Evolutionary conservation across 2,113 vertebrate genomes (phyloP).

Genomic region (Alouatta palliata): DNA sequence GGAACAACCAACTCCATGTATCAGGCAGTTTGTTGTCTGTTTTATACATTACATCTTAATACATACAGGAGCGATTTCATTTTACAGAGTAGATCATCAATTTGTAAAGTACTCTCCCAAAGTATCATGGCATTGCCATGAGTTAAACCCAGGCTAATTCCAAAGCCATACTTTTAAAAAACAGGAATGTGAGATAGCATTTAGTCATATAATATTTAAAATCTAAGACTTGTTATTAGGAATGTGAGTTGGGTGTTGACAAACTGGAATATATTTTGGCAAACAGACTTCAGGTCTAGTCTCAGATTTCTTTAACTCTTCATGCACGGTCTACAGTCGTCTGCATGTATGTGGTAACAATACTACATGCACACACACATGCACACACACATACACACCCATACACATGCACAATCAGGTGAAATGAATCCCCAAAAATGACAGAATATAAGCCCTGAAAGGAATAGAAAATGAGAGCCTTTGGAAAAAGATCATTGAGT

Average conservation of each 20-base stretch:
- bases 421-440: neutral
- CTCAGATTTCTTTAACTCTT: neutral
- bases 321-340: neutral
- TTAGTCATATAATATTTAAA: constrained; percentile 14
- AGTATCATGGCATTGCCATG: neutral
- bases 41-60: neutral
- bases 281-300: neutral
- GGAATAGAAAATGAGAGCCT: neutral
- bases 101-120: neutral
- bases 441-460: neutral
- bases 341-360: neutral
- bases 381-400: neutral
- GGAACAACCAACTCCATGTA: neutral
- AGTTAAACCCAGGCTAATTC: neutral
- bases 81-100: neutral
- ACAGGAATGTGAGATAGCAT: neutral
- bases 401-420: neutral
- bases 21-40: neutral
- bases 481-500: neutral
- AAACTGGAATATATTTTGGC: neutral
- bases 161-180: neutral
- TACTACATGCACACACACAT: neutral
- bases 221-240: neutral
- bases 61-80: neutral
- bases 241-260: neutral